Evolutionary conservation across 1,140 invertebrate species (phyloP).

Genomic region (Pemphigus obesinymphae): DNA sequence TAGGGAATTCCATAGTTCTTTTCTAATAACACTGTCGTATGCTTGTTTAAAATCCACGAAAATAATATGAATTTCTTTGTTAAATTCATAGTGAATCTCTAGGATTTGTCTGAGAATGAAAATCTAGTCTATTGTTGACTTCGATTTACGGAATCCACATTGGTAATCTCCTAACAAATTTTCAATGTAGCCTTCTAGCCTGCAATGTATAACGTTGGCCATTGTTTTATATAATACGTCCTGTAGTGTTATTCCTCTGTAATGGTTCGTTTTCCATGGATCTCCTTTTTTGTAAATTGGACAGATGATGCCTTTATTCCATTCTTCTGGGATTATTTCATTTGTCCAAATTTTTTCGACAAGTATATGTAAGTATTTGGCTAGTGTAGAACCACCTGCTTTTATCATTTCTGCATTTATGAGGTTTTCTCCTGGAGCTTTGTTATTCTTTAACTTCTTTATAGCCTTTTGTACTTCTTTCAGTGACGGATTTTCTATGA

Average conservation of each 20-base stretch:
- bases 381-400: neutral
- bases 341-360: neutral
- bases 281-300: neutral
- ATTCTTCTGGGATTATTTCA: neutral
- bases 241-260: neutral
- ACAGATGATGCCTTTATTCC: neutral
- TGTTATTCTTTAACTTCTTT: neutral
- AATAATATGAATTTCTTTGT: slow-evolving; percentile 4
- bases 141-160: neutral
- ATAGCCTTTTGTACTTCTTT: neutral
- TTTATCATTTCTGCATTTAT: neutral
- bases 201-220: neutral
- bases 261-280: neutral
- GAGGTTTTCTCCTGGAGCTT: neutral
- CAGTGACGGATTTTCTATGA: neutral
- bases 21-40: slow-evolving; percentile 34
- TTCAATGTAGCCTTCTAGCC: neutral
- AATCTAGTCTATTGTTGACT: slow-evolving; percentile 42
- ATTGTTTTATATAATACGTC: neutral
- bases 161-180: neutral
- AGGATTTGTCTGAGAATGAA: slow-evolving; percentile 38
- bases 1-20: slow-evolving; percentile 21
- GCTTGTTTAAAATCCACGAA: slow-evolving; percentile 41
- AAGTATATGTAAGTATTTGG: neutral
- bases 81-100: neutral